A percentile compares a stretch with the other conserved stretches of the same genome.
phyloP scores from a whole-genome alignment of 64 coral and sea anemone genomes.

The Dendronephthya gigantea region DNA sequence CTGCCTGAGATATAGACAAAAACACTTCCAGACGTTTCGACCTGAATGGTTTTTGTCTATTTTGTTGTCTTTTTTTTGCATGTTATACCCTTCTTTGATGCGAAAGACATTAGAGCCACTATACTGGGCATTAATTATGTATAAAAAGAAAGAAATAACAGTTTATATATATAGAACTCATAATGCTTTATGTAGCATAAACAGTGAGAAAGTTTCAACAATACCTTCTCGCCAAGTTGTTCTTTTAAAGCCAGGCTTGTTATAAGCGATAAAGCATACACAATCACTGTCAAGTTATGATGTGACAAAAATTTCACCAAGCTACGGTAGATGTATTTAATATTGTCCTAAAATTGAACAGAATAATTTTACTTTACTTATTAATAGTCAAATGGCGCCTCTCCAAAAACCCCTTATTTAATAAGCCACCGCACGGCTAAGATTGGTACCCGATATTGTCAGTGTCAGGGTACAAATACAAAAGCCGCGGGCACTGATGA shows the following conservation, averaged over 20 bases:
- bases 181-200: background rate
- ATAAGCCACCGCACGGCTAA: too few species aligned
- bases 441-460: too few species aligned
- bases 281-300: constrained; percentile 76
- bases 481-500: too few species aligned
- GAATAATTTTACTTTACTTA: background rate
- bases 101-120: too few species aligned
- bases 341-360: constrained; percentile 69
- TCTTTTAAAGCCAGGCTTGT: constrained; percentile 87
- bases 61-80: too few species aligned
- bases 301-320: constrained; percentile 79
- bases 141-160: too few species aligned
- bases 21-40: constrained; percentile 2
- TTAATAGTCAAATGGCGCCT: background rate
- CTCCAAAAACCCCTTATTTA: too few species aligned
- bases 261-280: constrained; percentile 77
- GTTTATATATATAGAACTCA: background rate
- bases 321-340: constrained; percentile 67
- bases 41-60: too few species aligned
- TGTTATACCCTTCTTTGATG: too few species aligned
- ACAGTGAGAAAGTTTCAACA: background rate
- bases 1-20: too few species aligned
- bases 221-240: constrained; percentile 97
- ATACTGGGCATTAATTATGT: too few species aligned
- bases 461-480: too few species aligned